Conservation (phyloP, 1,140 invertebrate genomes). For the Drosophila quadrilineata region DNA sequence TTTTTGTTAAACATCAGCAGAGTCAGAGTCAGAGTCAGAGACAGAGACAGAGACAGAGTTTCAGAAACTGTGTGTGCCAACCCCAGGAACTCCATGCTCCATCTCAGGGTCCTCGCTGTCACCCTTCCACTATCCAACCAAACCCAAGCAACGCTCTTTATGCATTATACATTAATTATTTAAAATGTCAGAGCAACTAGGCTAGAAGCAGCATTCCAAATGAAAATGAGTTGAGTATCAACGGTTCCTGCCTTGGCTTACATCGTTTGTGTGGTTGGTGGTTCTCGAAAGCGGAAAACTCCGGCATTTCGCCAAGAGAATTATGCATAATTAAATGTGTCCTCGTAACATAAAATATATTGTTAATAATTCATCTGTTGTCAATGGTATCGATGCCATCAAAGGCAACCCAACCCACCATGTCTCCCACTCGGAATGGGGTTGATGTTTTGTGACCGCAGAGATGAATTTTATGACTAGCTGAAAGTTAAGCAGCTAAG, state of each 20-base stretch:
- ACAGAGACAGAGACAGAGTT: conserved; percentile 41
- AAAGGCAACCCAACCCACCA: no score
- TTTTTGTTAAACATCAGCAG: conserved; percentile 63
- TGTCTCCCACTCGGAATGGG: neutral
- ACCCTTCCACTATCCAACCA: neutral
- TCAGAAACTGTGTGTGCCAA: conserved; percentile 6
- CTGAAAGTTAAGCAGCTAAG: conserved; percentile 45
- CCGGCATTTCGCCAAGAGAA: neutral
- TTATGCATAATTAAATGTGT: no score
- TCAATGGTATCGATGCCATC: no score
- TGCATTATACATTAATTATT: conserved; percentile 77
- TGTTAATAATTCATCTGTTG: no score
- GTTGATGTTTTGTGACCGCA: neutral
- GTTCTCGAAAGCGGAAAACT: neutral
- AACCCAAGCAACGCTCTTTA: conserved; percentile 22
- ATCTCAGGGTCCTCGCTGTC: no score
- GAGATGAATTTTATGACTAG: conserved; percentile 45
- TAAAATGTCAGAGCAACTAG: conserved; percentile 75
- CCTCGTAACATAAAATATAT: no score
- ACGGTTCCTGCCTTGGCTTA: conserved; percentile 36
- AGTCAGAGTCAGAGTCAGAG: conserved; percentile 37
- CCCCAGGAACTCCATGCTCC: neutral
- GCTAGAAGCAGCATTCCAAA: conserved; percentile 51
- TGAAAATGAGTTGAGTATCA: conserved; percentile 53
- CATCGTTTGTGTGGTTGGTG: conserved; percentile 1